Conservation (phyloP, 2,888 invertebrate genomes). For the Brachypalpus laphriformis region DNA sequence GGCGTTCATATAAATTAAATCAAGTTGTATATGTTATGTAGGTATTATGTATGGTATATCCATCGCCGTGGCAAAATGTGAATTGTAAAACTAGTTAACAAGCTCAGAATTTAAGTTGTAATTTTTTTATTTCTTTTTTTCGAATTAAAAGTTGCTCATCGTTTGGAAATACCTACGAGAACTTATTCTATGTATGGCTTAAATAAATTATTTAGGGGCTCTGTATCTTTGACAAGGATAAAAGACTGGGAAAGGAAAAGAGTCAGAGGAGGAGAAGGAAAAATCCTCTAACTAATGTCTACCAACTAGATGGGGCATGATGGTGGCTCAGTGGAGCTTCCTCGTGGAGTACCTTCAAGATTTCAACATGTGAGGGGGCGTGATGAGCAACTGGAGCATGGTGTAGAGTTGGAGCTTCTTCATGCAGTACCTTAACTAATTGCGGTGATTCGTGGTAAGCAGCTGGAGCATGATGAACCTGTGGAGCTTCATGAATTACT, state of each 20-base stretch:
- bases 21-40: too few species aligned
- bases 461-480: constrained; percentile 51
- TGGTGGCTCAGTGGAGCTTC: constrained; percentile 29
- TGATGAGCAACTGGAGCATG: constrained; percentile 39
- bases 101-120: not conserved
- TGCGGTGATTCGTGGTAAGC: constrained; percentile 76
- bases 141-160: not conserved
- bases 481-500: constrained; percentile 18
- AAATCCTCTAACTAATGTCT: constrained; percentile 73
- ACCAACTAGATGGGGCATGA: constrained; percentile 75
- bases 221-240: not conserved
- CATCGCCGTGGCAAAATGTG: too few species aligned
- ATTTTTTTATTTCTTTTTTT: constrained; percentile 5
- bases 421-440: constrained; percentile 75
- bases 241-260: not conserved
- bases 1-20: too few species aligned
- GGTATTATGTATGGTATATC: too few species aligned
- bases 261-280: not conserved
- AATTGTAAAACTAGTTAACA: too few species aligned
- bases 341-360: constrained; percentile 74
- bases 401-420: constrained; percentile 19
- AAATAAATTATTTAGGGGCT: not conserved
- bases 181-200: constrained; percentile 36
- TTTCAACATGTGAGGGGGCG: constrained; percentile 14
- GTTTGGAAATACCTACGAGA: not conserved